Percentiles rank a stretch among this genome's conserved stretches.
phyloP scores from a whole-genome alignment of 1,140 invertebrate species.

The Pararge aegeria region DNA sequence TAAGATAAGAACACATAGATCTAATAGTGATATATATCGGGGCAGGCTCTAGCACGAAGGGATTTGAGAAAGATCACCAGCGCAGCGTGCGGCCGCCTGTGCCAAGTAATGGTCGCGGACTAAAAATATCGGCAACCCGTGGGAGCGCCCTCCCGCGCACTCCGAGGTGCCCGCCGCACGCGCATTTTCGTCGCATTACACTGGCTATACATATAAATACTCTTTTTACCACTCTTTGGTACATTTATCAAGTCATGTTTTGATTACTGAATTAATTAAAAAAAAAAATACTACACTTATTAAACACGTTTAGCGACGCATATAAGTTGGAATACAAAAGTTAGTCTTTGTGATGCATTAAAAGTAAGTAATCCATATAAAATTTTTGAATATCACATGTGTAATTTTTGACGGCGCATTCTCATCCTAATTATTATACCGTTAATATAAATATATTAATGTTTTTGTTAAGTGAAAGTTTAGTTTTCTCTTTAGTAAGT shows the following conservation, averaged over 20 bases:
- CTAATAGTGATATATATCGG: conserved; percentile 46
- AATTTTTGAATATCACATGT: no score
- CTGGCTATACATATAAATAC: conserved; percentile 36
- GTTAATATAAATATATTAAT: no score
- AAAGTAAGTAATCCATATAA: no score
- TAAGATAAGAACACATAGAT: background rate
- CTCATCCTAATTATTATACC: no score
- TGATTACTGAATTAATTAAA: background rate
- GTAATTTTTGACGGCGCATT: no score
- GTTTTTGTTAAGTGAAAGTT: no score
- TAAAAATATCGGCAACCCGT: conserved; percentile 79
- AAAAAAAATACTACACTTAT: no score
- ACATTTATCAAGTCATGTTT: background rate
- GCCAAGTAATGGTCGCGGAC: conserved; percentile 77
- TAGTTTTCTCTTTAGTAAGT: no score
- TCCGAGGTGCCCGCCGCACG: conserved; percentile 64
- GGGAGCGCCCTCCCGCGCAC: conserved; percentile 79
- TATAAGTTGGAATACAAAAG: no score
- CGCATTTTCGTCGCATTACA: conserved; percentile 71
- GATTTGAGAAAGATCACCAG: conserved; percentile 75
- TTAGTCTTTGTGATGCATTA: no score
- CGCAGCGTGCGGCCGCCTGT: conserved; percentile 75
- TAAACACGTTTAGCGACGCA: no score
- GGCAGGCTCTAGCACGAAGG: conserved; percentile 64
- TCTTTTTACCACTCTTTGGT: conserved; percentile 12